Percentiles rank a stretch among this genome's conserved stretches.
phyloP scores from a whole-genome alignment of 1,140 invertebrate species.

The Rhynchophorus ferrugineus region DNA sequence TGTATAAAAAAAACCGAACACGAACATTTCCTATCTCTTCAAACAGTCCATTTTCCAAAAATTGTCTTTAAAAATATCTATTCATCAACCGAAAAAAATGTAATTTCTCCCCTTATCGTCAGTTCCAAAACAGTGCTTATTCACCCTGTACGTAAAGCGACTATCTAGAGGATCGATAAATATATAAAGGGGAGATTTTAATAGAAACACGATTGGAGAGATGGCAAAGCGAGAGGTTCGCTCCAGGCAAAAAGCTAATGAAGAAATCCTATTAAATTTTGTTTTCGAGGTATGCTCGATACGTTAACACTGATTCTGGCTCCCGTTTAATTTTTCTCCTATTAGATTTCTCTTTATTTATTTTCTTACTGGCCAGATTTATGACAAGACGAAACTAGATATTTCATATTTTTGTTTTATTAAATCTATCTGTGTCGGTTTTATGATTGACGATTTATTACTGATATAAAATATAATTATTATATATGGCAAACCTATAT shows the following conservation, averaged over 20 bases:
- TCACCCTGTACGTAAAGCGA: neutral
- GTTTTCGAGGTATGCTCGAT: slow-evolving; percentile 21
- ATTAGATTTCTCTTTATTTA: slow-evolving; percentile 9
- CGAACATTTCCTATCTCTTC: too few relatives aligned
- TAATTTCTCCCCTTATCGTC: too few relatives aligned
- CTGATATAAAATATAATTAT: too few relatives aligned
- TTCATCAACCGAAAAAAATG: too few relatives aligned
- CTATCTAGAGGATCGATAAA: slow-evolving; percentile 15
- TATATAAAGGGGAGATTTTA: slow-evolving; percentile 17
- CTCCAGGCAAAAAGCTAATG: slow-evolving; percentile 22
- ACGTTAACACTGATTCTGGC: neutral
- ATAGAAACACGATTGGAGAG: slow-evolving; percentile 20
- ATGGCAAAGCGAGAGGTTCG: slow-evolving; percentile 9
- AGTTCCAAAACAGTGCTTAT: too few relatives aligned
- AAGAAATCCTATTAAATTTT: slow-evolving; percentile 26
- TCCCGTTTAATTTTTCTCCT: slow-evolving; percentile 18
- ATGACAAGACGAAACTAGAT: neutral
- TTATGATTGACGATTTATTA: too few relatives aligned
- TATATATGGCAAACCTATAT: too few relatives aligned
- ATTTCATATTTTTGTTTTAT: too few relatives aligned
- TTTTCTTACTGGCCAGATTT: neutral
- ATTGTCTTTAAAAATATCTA: too few relatives aligned
- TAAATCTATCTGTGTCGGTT: too few relatives aligned
- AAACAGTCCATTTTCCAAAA: too few relatives aligned
- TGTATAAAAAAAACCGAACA: too few relatives aligned